A percentile compares a stretch with the other conserved stretches of the same genome.
phyloP scores from a whole-genome alignment of 53 echinoderm and acorn worm genomes.

The Echinometra lucunter region DNA sequence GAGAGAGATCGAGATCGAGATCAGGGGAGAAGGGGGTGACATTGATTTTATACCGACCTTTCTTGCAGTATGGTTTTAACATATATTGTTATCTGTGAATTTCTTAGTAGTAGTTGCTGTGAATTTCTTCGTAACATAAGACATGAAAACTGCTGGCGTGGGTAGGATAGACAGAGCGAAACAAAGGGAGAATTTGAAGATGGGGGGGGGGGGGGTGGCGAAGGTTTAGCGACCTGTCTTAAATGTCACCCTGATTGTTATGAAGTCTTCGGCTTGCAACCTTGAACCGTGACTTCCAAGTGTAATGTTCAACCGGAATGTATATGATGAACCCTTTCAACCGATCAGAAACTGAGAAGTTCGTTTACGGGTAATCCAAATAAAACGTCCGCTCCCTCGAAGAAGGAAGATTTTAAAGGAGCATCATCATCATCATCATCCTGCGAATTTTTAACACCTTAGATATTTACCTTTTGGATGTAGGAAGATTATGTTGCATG shows the following conservation, averaged over 20 bases:
- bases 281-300: slow-evolving; percentile 18
- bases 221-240: slow-evolving; percentile 20
- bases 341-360: neutral
- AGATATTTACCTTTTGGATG: too few species aligned
- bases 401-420: neutral
- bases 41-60: too few species aligned
- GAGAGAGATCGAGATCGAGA: neutral
- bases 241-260: neutral
- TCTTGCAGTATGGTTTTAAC: too few species aligned
- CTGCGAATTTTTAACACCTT: too few species aligned
- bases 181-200: neutral
- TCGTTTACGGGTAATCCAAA: slow-evolving; percentile 10
- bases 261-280: neutral
- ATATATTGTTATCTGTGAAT: too few species aligned
- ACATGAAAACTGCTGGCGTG: too few species aligned
- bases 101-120: too few species aligned
- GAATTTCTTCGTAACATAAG: too few species aligned
- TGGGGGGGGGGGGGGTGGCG: neutral
- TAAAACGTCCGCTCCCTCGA: neutral
- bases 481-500: too few species aligned
- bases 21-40: too few species aligned
- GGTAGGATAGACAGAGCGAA: neutral
- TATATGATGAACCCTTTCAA: neutral
- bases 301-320: neutral
- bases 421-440: neutral